These are phyloP conservation scores for Protobothrops mucrosquamatus DNA, from an alignment of 2,113 vertebrate species.

Conservation along the genomic window DNA sequence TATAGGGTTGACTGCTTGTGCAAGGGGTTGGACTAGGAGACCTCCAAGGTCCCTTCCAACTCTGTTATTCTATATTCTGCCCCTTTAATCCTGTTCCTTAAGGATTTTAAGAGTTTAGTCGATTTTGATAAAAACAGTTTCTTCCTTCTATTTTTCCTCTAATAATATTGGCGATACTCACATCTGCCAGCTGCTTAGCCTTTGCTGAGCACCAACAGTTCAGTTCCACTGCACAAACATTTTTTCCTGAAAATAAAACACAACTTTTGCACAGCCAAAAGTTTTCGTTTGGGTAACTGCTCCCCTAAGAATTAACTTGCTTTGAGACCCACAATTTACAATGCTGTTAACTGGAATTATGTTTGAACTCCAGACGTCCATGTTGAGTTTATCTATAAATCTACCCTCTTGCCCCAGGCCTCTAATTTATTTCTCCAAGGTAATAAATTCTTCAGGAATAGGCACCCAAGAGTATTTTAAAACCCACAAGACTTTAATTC, in stretches of 20 bases:
- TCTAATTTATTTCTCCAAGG: conserved; percentile 25
- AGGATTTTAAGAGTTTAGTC: background rate
- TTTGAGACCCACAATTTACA: conserved; percentile 6
- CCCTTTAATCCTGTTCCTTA: background rate
- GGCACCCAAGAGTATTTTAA: background rate
- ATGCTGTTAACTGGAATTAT: conserved; percentile 26
- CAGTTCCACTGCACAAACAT: background rate
- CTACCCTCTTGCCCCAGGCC: conserved; percentile 11
- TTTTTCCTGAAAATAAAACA: background rate
- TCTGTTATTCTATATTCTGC: background rate
- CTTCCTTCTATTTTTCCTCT: background rate
- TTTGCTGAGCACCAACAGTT: background rate
- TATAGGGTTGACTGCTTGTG: background rate
- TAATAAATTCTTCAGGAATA: conserved; percentile 20
- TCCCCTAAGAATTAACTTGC: conserved; percentile 1
- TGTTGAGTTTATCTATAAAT: conserved; percentile 20
- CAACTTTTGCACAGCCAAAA: background rate
- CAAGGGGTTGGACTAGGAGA: background rate
- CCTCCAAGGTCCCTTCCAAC: background rate
- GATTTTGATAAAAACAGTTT: background rate
- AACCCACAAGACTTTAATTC: conserved; percentile 13
- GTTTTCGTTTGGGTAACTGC: background rate
- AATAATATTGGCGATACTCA: background rate
- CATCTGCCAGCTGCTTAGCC: background rate
- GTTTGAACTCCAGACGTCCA: background rate